Evolutionary conservation across 1,140 invertebrate genomes (phyloP).

Genomic region (Palaemon carinicauda): DNA sequence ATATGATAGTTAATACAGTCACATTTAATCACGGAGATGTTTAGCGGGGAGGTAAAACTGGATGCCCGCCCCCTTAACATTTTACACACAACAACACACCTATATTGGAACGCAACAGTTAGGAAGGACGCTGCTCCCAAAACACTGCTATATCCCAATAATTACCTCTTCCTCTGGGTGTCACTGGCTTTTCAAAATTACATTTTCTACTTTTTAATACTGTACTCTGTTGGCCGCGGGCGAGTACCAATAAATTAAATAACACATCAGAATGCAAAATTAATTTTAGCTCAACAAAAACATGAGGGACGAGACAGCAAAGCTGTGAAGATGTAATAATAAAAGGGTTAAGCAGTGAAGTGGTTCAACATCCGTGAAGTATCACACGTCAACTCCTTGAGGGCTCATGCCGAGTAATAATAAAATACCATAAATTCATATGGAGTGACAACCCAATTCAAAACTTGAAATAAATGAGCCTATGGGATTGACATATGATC

Average conservation of each 20-base stretch:
- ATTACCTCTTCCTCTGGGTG: neutral
- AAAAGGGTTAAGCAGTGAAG: too few relatives aligned
- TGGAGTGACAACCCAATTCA: neutral
- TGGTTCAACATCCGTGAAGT: neutral
- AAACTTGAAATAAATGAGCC: slow-evolving; percentile 20
- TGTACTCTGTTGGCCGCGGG: too few relatives aligned
- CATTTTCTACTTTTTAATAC: neutral
- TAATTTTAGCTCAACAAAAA: too few relatives aligned
- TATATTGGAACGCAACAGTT: slow-evolving; percentile 24
- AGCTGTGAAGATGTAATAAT: too few relatives aligned
- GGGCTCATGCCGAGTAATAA: slow-evolving; percentile 3
- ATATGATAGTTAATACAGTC: slow-evolving; percentile 19
- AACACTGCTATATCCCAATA: neutral
- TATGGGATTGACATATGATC: slow-evolving; percentile 22
- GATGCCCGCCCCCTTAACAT: neutral
- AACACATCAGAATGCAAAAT: too few relatives aligned
- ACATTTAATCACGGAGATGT: slow-evolving; percentile 7
- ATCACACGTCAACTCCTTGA: slow-evolving; percentile 23
- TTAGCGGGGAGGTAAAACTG: too few relatives aligned
- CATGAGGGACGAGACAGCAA: too few relatives aligned
- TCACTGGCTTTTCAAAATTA: neutral
- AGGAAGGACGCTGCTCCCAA: neutral
- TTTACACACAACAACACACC: slow-evolving; percentile 27
- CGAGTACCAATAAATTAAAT: too few relatives aligned
- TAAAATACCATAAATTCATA: neutral